Percentiles rank a stretch among this genome's conserved stretches.
phyloP scores from a whole-genome alignment of 2,797 vertebrate genomes.

The Onychomys leucogaster region DNA sequence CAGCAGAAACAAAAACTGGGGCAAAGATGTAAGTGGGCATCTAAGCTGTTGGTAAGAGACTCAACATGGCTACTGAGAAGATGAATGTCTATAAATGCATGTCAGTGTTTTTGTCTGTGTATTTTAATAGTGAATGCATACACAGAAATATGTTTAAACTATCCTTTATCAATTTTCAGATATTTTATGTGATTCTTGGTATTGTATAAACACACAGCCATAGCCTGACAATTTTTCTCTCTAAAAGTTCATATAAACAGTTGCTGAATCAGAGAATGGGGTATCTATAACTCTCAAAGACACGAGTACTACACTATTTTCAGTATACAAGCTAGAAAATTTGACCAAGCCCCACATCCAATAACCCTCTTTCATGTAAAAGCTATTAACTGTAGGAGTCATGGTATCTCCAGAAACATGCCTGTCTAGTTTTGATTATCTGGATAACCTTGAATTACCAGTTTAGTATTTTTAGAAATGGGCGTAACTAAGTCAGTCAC shows the following conservation, averaged over 20 bases:
- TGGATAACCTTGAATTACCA: conserved; percentile 12
- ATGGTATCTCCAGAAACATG: background rate
- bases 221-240: background rate
- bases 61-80: background rate
- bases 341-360: background rate
- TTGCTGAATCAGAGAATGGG: background rate
- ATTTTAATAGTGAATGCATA: background rate
- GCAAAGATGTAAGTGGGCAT: background rate
- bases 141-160: background rate
- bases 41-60: background rate
- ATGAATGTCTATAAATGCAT: background rate
- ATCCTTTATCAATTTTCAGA: background rate
- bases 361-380: background rate
- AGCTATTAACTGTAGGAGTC: background rate
- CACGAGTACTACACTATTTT: background rate
- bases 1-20: background rate
- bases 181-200: background rate
- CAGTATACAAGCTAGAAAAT: background rate
- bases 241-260: background rate
- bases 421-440: conserved; percentile 13
- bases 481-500: conserved; percentile 67
- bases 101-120: background rate
- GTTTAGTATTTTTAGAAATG: conserved; percentile 59
- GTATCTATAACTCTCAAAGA: background rate
- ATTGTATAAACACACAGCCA: background rate